Percentiles rank a stretch among this genome's conserved stretches.
Evolutionary conservation across 1,140 invertebrate species (phyloP).

Genomic region (Drosophila ironensis): DNA sequence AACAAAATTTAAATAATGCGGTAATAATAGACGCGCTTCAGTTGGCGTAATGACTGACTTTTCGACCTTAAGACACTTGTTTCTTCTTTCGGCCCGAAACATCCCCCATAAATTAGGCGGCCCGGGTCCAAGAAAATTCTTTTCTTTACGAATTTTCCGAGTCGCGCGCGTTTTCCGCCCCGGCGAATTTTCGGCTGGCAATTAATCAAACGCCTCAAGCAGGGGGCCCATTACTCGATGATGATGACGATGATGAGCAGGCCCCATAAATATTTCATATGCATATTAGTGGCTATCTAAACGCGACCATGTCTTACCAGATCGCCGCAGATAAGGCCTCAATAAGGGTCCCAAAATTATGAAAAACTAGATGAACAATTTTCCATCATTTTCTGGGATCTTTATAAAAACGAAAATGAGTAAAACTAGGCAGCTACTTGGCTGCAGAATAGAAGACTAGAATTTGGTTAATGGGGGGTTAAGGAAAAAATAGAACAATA

Average conservation of each 20-base stretch:
- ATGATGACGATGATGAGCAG: conserved; percentile 11
- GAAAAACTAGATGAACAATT: not conserved
- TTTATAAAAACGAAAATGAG: too few relatives aligned
- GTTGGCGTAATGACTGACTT: conserved; percentile 66
- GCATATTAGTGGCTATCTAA: conserved; percentile 54
- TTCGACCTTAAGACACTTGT: conserved; percentile 24
- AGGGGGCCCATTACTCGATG: not conserved
- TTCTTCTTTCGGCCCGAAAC: not conserved
- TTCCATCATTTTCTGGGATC: not conserved
- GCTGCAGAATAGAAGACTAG: too few relatives aligned
- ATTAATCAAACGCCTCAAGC: conserved; percentile 68
- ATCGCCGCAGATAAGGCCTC: conserved; percentile 14
- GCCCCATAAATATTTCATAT: conserved; percentile 47
- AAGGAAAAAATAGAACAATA: too few relatives aligned
- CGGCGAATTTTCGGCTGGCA: conserved; percentile 39
- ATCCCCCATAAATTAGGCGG: conserved; percentile 39
- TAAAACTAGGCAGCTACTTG: too few relatives aligned
- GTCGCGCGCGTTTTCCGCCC: conserved; percentile 59
- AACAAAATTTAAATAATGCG: conserved; percentile 73
- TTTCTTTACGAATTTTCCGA: conserved; percentile 50
- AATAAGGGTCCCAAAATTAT: not conserved
- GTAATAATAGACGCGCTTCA: conserved; percentile 80
- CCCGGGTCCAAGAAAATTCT: conserved; percentile 3
- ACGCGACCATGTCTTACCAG: conserved; percentile 37
- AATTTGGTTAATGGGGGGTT: too few relatives aligned